Percentiles rank a stretch among this genome's conserved stretches.
These are phyloP conservation scores for Pachydiplax longipennis DNA, from an alignment of 2,888 invertebrate genomes.

Conservation along the genomic window DNA sequence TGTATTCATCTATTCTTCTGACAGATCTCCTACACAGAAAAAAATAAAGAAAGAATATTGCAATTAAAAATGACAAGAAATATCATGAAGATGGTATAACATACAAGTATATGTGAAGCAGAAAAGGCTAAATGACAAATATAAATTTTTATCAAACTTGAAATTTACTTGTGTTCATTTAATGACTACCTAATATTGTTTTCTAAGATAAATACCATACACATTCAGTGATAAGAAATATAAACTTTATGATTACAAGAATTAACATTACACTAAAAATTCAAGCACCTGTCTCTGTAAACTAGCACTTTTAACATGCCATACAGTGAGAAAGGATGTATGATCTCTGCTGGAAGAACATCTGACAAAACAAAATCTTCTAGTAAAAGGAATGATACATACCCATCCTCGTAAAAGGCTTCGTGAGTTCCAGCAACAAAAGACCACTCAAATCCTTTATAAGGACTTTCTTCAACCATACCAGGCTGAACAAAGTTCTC, in stretches of 20 bases:
- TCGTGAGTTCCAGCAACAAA: not conserved
- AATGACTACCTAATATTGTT: too few species aligned
- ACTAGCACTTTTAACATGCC: too few species aligned
- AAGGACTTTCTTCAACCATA: not conserved
- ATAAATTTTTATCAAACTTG: not conserved
- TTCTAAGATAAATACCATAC: too few species aligned
- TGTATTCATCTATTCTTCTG: not conserved
- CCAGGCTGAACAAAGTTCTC: not conserved
- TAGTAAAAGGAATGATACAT: not conserved
- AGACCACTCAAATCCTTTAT: not conserved
- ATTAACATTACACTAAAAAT: too few species aligned
- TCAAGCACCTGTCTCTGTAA: too few species aligned
- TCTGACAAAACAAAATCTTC: too few species aligned
- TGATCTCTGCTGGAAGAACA: too few species aligned
- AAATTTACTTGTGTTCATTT: too few species aligned
- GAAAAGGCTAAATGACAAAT: not conserved
- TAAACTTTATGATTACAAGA: not conserved
- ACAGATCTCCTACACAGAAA: not conserved
- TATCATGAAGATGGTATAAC: not conserved
- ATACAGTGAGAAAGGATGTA: too few species aligned
- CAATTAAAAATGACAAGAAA: not conserved
- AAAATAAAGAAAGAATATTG: not conserved
- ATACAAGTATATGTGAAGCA: not conserved
- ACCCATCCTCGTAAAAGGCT: not conserved
- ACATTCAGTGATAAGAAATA: too few species aligned